A percentile compares a stretch with the other conserved stretches of the same genome.
Evolutionary conservation across 2,888 invertebrate species (phyloP).

Genomic region (Catocala fraxini): DNA sequence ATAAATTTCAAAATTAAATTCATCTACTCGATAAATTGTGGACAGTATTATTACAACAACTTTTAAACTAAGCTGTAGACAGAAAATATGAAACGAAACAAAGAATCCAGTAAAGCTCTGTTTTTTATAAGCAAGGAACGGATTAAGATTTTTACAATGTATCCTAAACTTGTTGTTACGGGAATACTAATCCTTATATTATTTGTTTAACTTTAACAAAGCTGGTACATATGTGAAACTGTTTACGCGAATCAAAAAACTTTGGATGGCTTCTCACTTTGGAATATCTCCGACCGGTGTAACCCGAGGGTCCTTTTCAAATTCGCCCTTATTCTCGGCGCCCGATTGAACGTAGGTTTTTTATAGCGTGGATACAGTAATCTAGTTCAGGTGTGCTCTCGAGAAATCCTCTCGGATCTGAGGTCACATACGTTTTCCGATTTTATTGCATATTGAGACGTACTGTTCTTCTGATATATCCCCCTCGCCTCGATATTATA

Average conservation of each 20-base stretch:
- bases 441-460: slow-evolving; percentile 87
- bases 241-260: slow-evolving; percentile 75
- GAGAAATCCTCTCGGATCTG: slow-evolving; percentile 78
- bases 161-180: too few relatives aligned
- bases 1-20: too few relatives aligned
- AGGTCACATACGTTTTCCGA: slow-evolving; percentile 79
- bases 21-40: too few relatives aligned
- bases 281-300: slow-evolving; percentile 67
- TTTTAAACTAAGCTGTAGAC: too few relatives aligned
- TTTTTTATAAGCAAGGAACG: too few relatives aligned
- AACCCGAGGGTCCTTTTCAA: slow-evolving; percentile 74
- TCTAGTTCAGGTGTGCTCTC: slow-evolving; percentile 84
- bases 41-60: too few relatives aligned
- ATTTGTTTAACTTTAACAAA: background rate
- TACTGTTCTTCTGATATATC: slow-evolving; percentile 80
- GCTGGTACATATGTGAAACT: slow-evolving; percentile 2
- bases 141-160: too few relatives aligned
- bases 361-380: slow-evolving; percentile 82
- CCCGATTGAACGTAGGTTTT: slow-evolving; percentile 78
- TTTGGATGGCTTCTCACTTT: slow-evolving; percentile 58
- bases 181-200: background rate
- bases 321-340: slow-evolving; percentile 71
- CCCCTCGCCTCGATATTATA: slow-evolving; percentile 65
- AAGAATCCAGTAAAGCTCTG: too few relatives aligned
- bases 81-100: too few relatives aligned